Evolutionary conservation across 2,888 invertebrate genomes (phyloP).

Genomic region (Sarcophaga caerulescens): DNA sequence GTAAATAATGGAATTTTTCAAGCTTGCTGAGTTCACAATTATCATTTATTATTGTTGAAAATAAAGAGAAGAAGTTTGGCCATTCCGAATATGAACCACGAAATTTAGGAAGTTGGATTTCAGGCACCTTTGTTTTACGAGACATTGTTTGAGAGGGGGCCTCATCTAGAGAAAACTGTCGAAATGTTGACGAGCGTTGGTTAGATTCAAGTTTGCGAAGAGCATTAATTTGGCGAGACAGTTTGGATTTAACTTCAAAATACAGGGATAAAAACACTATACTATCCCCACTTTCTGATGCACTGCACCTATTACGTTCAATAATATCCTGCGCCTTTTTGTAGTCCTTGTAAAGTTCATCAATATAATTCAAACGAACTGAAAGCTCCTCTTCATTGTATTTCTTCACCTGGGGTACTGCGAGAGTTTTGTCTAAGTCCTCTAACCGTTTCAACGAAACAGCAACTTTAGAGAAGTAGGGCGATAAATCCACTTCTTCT

Average conservation of each 20-base stretch:
- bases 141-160: neutral
- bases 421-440: neutral
- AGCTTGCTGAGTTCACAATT: constrained; percentile 47
- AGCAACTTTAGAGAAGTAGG: neutral
- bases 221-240: neutral
- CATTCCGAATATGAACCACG: constrained; percentile 56
- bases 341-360: neutral
- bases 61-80: constrained; percentile 63
- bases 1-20: constrained; percentile 66
- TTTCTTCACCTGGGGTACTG: neutral
- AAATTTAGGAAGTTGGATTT: constrained; percentile 60
- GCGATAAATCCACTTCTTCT: neutral
- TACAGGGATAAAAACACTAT: neutral
- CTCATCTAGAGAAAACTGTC: constrained; percentile 43
- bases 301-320: neutral
- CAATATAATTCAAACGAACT: neutral
- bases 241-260: neutral
- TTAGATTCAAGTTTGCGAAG: neutral
- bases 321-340: neutral
- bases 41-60: constrained; percentile 54
- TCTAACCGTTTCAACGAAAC: neutral
- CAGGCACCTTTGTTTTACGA: constrained; percentile 52
- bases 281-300: neutral
- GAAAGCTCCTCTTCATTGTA: neutral
- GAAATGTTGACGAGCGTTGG: constrained; percentile 31